phyloP scores from a whole-genome alignment of 2,888 invertebrate species.

The Octonoba sinensis region DNA sequence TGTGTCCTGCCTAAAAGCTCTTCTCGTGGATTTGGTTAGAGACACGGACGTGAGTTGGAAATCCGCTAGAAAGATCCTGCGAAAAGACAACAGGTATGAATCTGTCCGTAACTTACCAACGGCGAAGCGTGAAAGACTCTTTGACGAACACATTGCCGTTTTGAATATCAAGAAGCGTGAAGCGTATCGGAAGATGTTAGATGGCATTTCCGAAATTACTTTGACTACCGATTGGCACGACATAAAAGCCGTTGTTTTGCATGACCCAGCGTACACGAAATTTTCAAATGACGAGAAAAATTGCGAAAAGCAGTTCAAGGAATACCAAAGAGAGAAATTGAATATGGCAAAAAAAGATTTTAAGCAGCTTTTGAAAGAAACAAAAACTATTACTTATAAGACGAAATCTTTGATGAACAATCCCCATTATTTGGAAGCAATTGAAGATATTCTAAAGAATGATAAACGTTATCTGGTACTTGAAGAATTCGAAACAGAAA shows the following conservation, averaged over 20 bases:
- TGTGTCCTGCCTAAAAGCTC: slow-evolving; percentile 12
- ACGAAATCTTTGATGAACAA: slow-evolving; percentile 72
- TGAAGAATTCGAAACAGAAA: slow-evolving; percentile 89
- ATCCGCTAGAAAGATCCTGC: slow-evolving; percentile 17
- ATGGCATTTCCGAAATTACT: slow-evolving; percentile 16
- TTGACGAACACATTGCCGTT: slow-evolving; percentile 9
- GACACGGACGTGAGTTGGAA: slow-evolving; percentile 10
- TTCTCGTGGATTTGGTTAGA: slow-evolving; percentile 22
- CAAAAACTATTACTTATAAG: slow-evolving; percentile 93
- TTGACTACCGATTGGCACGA: slow-evolving; percentile 29
- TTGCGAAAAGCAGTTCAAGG: slow-evolving; percentile 96
- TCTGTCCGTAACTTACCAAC: not conserved
- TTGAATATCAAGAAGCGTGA: slow-evolving; percentile 15
- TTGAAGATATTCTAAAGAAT: slow-evolving; percentile 70
- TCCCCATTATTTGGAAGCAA: slow-evolving; percentile 73
- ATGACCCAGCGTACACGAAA: slow-evolving; percentile 88
- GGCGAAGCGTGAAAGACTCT: slow-evolving; percentile 13
- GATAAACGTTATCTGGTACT: slow-evolving; percentile 80
- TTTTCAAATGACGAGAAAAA: slow-evolving; percentile 85
- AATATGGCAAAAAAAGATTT: slow-evolving; percentile 91
- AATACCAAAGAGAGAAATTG: slow-evolving; percentile 92
- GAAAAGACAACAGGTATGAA: slow-evolving; percentile 30
- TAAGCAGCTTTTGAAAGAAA: slow-evolving; percentile 90
- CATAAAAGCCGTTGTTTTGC: slow-evolving; percentile 81
- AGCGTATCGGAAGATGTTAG: slow-evolving; percentile 14